Conservation (phyloP, 1,140 invertebrate genomes). For the Drosophila bipectinata region DNA sequence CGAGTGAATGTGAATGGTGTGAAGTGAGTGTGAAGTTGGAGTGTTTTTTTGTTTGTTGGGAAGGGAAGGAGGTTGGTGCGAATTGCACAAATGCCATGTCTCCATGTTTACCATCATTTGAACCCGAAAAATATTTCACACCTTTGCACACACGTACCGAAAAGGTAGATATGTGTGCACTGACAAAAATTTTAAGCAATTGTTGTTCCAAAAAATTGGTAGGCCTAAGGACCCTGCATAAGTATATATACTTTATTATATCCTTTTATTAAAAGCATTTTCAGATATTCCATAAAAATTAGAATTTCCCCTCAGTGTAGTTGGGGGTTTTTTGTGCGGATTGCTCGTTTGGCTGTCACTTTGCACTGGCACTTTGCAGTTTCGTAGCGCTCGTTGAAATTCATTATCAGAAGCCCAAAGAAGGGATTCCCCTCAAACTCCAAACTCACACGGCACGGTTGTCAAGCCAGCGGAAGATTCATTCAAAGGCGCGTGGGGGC, state of each 20-base stretch:
- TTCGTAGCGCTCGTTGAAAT: conserved; percentile 67
- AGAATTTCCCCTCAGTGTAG: background rate
- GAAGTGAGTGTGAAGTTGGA: conserved; percentile 19
- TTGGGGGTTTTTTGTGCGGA: conserved; percentile 7
- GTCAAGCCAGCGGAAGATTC: conserved; percentile 26
- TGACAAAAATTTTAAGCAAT: background rate
- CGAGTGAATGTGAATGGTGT: conserved; percentile 22
- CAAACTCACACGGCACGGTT: conserved; percentile 1
- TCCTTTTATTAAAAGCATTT: too few relatives aligned
- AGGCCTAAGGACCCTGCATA: background rate
- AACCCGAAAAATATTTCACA: conserved; percentile 79
- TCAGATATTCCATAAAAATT: background rate
- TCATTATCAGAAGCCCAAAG: conserved; percentile 58
- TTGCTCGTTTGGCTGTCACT: conserved; percentile 74
- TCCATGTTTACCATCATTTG: conserved; percentile 51
- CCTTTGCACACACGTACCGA: conserved; percentile 37
- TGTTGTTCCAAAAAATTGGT: background rate
- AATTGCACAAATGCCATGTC: conserved; percentile 47
- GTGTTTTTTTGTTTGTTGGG: conserved; percentile 14
- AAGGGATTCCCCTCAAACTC: conserved; percentile 5
- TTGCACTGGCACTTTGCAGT: conserved; percentile 55
- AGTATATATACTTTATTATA: too few relatives aligned
- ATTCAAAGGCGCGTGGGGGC: conserved; percentile 2
- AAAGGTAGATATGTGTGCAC: conserved; percentile 3
- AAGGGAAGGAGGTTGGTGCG: conserved; percentile 15